A percentile compares a stretch with the other conserved stretches of the same genome.
phyloP scores from a whole-genome alignment of 2,888 invertebrate species.

The Habrosyne pyritoides region DNA sequence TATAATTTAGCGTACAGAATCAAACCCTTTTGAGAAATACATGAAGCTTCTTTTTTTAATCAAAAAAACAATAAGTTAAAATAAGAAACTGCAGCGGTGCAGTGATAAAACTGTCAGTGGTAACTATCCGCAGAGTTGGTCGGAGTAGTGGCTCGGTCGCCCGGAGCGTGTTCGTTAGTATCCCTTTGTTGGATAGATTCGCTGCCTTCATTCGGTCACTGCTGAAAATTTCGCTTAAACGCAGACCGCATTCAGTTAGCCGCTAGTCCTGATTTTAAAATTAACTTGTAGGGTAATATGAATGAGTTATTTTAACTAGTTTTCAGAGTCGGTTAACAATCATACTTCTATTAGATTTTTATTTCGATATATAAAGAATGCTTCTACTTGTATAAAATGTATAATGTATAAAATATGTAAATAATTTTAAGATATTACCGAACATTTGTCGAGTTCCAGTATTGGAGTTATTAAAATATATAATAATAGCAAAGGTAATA shows the following conservation, averaged over 20 bases:
- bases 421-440: no score
- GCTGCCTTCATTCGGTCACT: constrained; percentile 10
- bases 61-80: not conserved
- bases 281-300: not conserved
- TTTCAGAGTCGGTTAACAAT: no score
- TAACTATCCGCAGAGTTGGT: not conserved
- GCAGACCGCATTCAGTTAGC: not conserved
- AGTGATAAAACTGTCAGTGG: constrained; percentile 2
- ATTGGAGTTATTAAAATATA: no score
- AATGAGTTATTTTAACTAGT: not conserved
- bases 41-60: not conserved
- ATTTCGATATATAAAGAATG: no score
- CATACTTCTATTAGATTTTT: no score
- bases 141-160: not conserved
- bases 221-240: constrained; percentile 11
- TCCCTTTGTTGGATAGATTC: constrained; percentile 18
- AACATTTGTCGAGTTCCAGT: no score
- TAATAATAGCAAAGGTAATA: no score
- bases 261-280: not conserved
- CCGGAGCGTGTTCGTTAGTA: constrained; percentile 19
- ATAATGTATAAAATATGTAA: no score
- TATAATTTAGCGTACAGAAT: no score
- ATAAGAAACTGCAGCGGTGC: not conserved
- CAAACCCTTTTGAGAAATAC: no score
- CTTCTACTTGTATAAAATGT: no score